These are phyloP conservation scores for Diaprepes abbreviatus DNA, from an alignment of 2,888 invertebrate species.

Conservation along the genomic window DNA sequence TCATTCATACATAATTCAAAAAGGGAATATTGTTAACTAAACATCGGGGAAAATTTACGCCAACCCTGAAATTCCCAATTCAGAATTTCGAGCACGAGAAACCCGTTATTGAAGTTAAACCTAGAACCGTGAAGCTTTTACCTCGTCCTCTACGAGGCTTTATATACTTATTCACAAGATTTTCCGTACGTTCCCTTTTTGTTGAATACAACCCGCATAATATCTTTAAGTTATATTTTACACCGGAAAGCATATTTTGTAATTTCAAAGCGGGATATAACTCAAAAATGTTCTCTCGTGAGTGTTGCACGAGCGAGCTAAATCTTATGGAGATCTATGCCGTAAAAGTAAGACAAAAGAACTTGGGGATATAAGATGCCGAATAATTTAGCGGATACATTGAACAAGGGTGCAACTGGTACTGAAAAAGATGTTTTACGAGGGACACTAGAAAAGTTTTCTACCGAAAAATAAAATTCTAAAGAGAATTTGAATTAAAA, in stretches of 20 bases:
- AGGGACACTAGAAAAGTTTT: no score
- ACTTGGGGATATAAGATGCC: not conserved
- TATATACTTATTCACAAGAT: slow-evolving; percentile 10
- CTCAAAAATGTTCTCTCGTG: not conserved
- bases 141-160: not conserved
- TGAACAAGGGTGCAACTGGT: no score
- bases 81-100: slow-evolving; percentile 14
- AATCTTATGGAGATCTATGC: not conserved
- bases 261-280: not conserved
- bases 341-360: not conserved
- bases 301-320: not conserved
- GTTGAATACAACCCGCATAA: not conserved
- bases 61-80: not conserved
- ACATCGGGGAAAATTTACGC: not conserved
- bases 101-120: slow-evolving; percentile 8
- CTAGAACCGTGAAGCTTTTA: slow-evolving; percentile 9
- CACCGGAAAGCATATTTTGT: not conserved
- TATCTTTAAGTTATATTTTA: slow-evolving; percentile 4
- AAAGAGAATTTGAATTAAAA: no score
- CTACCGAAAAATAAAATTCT: no score
- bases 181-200: slow-evolving; percentile 1
- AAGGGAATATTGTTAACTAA: not conserved
- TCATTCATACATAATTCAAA: not conserved
- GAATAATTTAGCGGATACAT: no score
- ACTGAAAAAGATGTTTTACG: no score